phyloP scores from a whole-genome alignment of 1,140 invertebrate species.

The Halesus radiatus region DNA sequence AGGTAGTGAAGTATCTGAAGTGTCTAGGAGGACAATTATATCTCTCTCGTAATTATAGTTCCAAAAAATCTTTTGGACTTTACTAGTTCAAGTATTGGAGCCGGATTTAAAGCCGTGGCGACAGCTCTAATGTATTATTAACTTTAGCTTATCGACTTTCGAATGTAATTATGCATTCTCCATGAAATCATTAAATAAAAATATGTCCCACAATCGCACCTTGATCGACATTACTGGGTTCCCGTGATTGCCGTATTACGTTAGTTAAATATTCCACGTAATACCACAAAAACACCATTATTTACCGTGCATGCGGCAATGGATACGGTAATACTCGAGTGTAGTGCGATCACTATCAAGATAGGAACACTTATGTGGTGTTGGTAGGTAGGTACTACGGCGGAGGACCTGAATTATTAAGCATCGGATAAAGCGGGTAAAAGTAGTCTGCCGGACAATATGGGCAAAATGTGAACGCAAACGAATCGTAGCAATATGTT shows the following conservation, averaged over 20 bases:
- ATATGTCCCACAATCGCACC: neutral
- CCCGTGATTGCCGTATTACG: conserved; percentile 2
- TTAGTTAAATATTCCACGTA: conserved; percentile 34
- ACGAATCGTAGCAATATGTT: neutral
- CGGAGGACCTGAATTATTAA: conserved; percentile 25
- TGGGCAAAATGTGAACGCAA: conserved; percentile 17
- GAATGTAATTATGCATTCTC: conserved; percentile 15
- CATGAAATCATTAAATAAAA: conserved; percentile 39
- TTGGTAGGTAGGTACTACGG: neutral
- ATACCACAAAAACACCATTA: conserved; percentile 30
- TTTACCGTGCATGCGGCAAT: conserved; percentile 30
- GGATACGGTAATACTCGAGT: neutral
- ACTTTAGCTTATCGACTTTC: neutral
- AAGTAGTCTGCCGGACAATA: neutral
- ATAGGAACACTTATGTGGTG: conserved; percentile 8
- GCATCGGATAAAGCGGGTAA: neutral
- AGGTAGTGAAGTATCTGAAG: too few relatives aligned
- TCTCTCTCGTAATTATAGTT: too few relatives aligned
- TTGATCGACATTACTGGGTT: neutral
- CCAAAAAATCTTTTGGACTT: too few relatives aligned
- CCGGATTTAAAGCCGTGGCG: too few relatives aligned
- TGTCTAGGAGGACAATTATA: too few relatives aligned
- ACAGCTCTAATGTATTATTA: too few relatives aligned
- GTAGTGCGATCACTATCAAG: conserved; percentile 15
- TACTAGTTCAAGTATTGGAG: too few relatives aligned